phyloP scores from a whole-genome alignment of 2,797 vertebrate genomes.

The Anguilla obscura region DNA sequence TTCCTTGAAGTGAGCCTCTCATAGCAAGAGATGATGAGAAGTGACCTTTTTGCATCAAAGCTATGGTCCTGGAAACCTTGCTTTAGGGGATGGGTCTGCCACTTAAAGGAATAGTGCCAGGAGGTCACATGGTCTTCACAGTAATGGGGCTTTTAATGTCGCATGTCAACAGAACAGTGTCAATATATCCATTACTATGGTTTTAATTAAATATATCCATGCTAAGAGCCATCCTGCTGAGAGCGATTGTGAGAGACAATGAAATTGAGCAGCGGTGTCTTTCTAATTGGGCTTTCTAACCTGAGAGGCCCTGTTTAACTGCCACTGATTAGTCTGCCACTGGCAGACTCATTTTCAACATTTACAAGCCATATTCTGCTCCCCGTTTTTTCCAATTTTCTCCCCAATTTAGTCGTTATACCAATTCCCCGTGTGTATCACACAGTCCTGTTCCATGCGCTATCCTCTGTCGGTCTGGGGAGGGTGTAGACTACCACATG shows the following conservation, averaged over 20 bases:
- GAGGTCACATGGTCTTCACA: neutral
- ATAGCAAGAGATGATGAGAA: neutral
- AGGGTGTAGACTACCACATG: too few species aligned
- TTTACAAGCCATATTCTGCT: neutral
- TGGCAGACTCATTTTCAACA: neutral
- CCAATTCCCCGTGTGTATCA: too few species aligned
- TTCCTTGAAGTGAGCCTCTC: neutral
- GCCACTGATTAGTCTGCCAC: neutral
- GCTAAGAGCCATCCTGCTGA: constrained; percentile 23
- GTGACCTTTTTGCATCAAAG: neutral
- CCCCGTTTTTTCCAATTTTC: too few species aligned
- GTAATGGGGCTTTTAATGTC: constrained; percentile 6
- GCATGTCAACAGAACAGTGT: constrained; percentile 7
- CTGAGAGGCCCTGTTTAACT: constrained; percentile 14
- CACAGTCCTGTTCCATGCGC: too few species aligned
- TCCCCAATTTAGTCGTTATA: too few species aligned
- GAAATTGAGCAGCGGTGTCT: constrained; percentile 21
- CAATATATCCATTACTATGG: neutral
- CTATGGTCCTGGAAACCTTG: neutral
- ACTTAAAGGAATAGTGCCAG: neutral
- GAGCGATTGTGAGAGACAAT: constrained; percentile 21
- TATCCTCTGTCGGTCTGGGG: too few species aligned
- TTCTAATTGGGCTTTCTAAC: constrained; percentile 13
- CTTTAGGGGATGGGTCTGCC: neutral
- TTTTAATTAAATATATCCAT: constrained; percentile 24